Evolutionary conservation across 1,140 invertebrate genomes (phyloP), one percentile per base, ranked within the genome.

Genomic region (Drosophila azteca): DNA sequence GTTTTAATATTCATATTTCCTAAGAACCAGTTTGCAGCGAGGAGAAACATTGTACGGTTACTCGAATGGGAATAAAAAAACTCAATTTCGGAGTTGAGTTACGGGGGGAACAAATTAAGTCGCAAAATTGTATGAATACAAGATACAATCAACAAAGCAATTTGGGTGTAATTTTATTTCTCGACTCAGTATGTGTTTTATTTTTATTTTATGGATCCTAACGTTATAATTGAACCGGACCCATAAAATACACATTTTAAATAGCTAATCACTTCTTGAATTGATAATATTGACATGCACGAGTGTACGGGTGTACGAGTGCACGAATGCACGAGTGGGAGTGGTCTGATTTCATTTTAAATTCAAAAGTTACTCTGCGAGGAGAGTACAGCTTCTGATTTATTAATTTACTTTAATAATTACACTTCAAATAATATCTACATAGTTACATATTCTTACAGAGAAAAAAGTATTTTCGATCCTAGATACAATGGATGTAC

Each of bases 41-140:
- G 50, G 17, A 17, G 46, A 69, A 26, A 68, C 26, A 46, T 66
- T 65, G 15, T 51, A 22, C 22, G 26, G 48, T 31, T 46, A 39
- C 20, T 22, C 45, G 63, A 44, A 51, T 50, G 39, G 31, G 26
- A 53, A 73, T 73, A 73, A 44, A 63, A 22, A 57, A 73, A 50
- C 17, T 73, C 31, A 35, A 63, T 55, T 51, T 54, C 17, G 17
- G 59, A 63, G 13, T 45, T 63, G 53, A 73, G 26, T 45, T 73
- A 73, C 72, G 54, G 51, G 17, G 68, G 17, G 48, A 55, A 63
- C 68, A 73, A 73, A 73, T 73, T 44, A 73, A 73, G 70, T 73
- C 69, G 59, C 70, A 51, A 64, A 72, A 45, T 51, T 72, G 22
- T 63, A 31, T 22, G 31, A 63, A 72, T 73, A 4, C 24, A 43